phyloP scores from a whole-genome alignment of 2,113 vertebrate species.

The Oceanodroma tethys region DNA sequence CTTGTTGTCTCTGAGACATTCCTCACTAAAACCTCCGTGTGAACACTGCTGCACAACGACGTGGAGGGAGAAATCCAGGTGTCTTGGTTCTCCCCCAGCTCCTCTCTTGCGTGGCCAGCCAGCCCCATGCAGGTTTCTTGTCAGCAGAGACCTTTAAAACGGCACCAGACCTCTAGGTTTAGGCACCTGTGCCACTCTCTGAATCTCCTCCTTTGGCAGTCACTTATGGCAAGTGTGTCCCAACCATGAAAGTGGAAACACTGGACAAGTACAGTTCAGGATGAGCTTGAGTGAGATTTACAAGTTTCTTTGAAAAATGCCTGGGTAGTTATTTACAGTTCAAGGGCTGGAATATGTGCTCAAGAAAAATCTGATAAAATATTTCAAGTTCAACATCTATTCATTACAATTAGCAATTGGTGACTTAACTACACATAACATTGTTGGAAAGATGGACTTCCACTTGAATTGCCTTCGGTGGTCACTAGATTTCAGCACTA shows the following conservation, averaged over 20 bases:
- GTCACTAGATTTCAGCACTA: not conserved
- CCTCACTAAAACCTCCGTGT: not conserved
- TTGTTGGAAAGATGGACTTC: not conserved
- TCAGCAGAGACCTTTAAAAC: not conserved
- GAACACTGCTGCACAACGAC: rapidly evolving
- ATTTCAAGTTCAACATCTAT: not conserved
- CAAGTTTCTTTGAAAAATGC: not conserved
- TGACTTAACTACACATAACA: not conserved
- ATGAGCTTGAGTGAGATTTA: not conserved
- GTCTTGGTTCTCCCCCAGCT: not conserved
- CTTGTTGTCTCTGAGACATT: not conserved
- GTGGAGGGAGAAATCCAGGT: not conserved
- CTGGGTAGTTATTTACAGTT: not conserved
- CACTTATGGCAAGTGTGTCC: not conserved
- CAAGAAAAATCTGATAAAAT: not conserved
- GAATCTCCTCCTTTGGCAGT: not conserved
- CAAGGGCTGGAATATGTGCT: not conserved
- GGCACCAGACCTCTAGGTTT: not conserved
- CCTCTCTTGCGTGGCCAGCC: rapidly evolving
- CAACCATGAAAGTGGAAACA: not conserved
- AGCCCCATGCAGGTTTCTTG: not conserved
- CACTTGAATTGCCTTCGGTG: not conserved
- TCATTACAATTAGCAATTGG: not conserved
- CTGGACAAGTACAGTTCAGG: not conserved
- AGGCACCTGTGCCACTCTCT: not conserved